A percentile compares a stretch with the other conserved stretches of the same genome.
Evolutionary conservation across 2,113 vertebrate species (phyloP).

Genomic region (Mellivora capensis): DNA sequence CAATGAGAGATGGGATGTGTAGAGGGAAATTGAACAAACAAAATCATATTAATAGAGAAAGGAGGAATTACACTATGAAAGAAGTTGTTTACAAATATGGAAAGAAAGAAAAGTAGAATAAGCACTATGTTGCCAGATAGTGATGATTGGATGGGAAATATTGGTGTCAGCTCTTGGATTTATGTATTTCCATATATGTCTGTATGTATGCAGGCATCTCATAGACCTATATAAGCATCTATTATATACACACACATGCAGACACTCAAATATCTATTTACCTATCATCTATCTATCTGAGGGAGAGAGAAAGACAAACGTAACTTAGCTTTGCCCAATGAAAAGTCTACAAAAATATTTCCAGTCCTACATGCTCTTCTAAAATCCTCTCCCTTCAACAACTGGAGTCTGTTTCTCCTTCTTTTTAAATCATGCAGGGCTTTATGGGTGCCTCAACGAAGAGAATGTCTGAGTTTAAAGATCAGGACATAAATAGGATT

Average conservation of each 20-base stretch:
- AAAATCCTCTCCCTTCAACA: background rate
- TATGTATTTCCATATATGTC: background rate
- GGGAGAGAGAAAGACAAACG: background rate
- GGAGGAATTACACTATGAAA: background rate
- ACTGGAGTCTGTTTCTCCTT: background rate
- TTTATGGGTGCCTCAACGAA: background rate
- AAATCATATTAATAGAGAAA: background rate
- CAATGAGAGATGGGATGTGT: too few species aligned
- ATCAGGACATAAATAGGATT: background rate
- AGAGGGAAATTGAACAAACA: background rate
- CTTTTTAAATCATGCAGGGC: background rate
- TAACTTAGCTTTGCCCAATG: background rate
- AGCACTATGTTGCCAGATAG: background rate
- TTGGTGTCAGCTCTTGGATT: background rate
- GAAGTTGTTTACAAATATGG: background rate
- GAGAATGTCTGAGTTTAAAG: background rate
- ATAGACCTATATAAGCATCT: background rate
- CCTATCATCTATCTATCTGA: background rate
- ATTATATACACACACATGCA: background rate
- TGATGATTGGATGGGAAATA: background rate
- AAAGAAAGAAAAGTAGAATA: background rate
- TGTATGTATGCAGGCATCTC: background rate
- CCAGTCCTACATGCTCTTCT: background rate
- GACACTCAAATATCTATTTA: background rate
- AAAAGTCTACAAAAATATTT: background rate